Conservation (phyloP, 2,797 vertebrate species). For the Pipistrellus nathusii region DNA sequence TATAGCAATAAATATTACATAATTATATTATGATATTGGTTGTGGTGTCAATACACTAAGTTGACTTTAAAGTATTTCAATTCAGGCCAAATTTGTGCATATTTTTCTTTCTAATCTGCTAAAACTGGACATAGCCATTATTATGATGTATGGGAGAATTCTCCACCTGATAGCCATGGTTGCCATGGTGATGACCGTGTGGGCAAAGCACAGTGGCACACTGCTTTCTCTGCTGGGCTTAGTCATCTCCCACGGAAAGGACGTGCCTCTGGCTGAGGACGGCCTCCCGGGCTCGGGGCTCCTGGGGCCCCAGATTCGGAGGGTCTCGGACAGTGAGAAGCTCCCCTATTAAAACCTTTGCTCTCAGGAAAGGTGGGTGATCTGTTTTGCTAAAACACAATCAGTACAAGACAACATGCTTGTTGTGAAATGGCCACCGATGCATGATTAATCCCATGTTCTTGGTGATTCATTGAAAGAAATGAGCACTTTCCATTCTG, state of each 20-base stretch:
- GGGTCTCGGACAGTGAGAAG: neutral
- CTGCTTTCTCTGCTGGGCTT: conserved; percentile 77
- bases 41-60: neutral
- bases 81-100: conserved; percentile 13
- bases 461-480: neutral
- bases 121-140: conserved; percentile 67
- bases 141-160: conserved; percentile 71
- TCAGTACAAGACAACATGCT: neutral
- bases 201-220: conserved; percentile 67
- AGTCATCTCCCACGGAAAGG: neutral
- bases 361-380: neutral
- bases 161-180: conserved; percentile 67
- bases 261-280: neutral
- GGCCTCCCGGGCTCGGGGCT: neutral
- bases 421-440: neutral
- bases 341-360: too few relatives aligned
- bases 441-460: neutral
- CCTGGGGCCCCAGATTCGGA: neutral
- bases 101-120: conserved; percentile 55
- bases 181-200: conserved; percentile 68
- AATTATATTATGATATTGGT: conserved; percentile 41
- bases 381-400: conserved; percentile 44
- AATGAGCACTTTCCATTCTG: neutral
- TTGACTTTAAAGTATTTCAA: conserved; percentile 57
- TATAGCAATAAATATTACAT: neutral